Evolutionary conservation across 2,888 invertebrate genomes (phyloP).

Genomic region (Lycocerus yunnanus): DNA sequence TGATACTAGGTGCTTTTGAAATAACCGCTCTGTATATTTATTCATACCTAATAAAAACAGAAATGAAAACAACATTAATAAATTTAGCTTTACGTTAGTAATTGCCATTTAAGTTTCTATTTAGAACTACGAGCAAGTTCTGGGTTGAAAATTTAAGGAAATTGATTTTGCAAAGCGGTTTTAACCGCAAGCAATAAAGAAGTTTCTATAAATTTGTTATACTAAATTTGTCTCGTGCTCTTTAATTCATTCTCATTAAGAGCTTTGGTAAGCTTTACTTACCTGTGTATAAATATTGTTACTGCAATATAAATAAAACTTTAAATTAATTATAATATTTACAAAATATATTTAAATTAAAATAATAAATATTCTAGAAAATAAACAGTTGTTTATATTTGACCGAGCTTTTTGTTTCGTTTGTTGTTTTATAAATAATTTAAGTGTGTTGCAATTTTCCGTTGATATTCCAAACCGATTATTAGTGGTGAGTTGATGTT

Average conservation of each 20-base stretch:
- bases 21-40: too few relatives aligned
- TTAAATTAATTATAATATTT: neutral
- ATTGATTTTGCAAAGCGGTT: conserved; percentile 4
- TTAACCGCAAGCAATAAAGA: neutral
- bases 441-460: neutral
- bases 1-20: too few relatives aligned
- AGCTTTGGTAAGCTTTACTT: neutral
- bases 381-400: too few relatives aligned
- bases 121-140: neutral
- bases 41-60: neutral
- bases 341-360: too few relatives aligned
- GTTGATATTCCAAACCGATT: neutral
- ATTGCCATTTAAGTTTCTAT: conserved; percentile 6
- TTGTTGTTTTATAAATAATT: too few relatives aligned
- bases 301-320: neutral
- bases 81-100: conserved; percentile 2
- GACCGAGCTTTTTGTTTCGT: too few relatives aligned
- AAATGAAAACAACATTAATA: neutral
- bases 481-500: neutral
- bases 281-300: neutral
- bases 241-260: neutral
- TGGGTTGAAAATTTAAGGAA: neutral
- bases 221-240: neutral
- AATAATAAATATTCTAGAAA: too few relatives aligned
- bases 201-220: neutral